phyloP scores from a whole-genome alignment of 1,140 invertebrate species.

The Heliconius nattereri region DNA sequence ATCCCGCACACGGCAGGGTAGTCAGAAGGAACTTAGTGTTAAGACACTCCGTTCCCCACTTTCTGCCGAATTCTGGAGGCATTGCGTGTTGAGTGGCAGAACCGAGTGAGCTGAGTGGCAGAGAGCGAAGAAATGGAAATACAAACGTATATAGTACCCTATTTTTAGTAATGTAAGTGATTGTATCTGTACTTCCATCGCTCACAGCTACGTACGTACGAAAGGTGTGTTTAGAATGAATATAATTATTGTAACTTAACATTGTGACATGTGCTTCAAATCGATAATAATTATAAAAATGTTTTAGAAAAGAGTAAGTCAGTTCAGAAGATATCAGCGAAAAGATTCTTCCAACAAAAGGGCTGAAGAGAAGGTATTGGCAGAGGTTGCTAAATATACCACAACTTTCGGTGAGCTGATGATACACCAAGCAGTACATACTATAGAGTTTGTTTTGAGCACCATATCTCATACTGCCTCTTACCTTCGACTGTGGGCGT shows the following conservation, averaged over 20 bases:
- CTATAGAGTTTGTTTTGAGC: conserved; percentile 98
- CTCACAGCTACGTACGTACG: too few species aligned
- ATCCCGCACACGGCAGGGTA: too few species aligned
- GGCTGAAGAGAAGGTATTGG: conserved; percentile 50
- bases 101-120: too few species aligned
- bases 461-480: conserved; percentile 98
- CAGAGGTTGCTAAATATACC: conserved; percentile 55
- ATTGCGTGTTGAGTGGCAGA: too few species aligned
- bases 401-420: conserved; percentile 90
- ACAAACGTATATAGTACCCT: too few species aligned
- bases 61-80: too few species aligned
- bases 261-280: too few species aligned
- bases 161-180: too few species aligned
- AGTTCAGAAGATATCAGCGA: conserved; percentile 53
- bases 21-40: too few species aligned
- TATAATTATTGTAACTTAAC: background rate
- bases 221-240: background rate
- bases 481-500: conserved; percentile 98
- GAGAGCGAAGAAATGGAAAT: too few species aligned
- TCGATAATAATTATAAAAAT: background rate
- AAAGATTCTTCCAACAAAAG: conserved; percentile 55
- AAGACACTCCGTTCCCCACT: too few species aligned
- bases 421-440: conserved; percentile 97
- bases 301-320: conserved; percentile 48
- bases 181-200: too few species aligned